These are phyloP conservation scores for Myanophis thanlyinensis DNA, from an alignment of 2,113 vertebrate genomes.

Conservation along the genomic window DNA sequence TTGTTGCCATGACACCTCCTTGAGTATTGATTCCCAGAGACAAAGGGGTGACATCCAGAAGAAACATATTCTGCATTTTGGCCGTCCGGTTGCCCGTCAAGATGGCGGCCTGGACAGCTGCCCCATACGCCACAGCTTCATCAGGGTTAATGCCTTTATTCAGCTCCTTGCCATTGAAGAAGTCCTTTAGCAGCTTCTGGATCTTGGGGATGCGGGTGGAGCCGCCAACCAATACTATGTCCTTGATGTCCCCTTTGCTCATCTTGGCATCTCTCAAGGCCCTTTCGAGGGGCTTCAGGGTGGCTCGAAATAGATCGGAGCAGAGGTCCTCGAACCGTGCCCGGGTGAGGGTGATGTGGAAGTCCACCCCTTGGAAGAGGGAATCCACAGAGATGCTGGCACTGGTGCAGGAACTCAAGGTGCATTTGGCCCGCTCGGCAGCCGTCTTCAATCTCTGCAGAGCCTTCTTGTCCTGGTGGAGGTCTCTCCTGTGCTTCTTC, in stretches of 20 bases:
- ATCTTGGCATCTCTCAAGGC: slow-evolving; percentile 77
- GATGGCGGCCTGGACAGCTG: slow-evolving; percentile 78
- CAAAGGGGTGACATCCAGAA: slow-evolving; percentile 79
- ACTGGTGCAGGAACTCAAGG: slow-evolving; percentile 79
- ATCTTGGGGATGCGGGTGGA: slow-evolving; percentile 83
- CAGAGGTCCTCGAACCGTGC: slow-evolving; percentile 75
- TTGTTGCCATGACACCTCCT: slow-evolving; percentile 78
- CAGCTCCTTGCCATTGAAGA: slow-evolving; percentile 80
- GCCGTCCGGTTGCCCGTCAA: slow-evolving; percentile 78
- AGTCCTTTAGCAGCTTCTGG: slow-evolving; percentile 80
- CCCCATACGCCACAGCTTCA: slow-evolving; percentile 79
- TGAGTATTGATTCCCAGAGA: slow-evolving; percentile 79
- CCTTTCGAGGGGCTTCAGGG: slow-evolving; percentile 77
- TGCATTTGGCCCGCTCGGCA: slow-evolving; percentile 78
- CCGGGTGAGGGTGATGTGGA: slow-evolving; percentile 79
- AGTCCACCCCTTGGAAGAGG: slow-evolving; percentile 77
- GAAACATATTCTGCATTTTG: slow-evolving; percentile 78
- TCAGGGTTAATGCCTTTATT: slow-evolving; percentile 83
- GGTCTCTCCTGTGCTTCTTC: slow-evolving; percentile 79
- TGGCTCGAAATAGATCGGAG: slow-evolving; percentile 68
- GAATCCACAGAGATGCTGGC: slow-evolving; percentile 80
- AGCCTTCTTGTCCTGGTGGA: slow-evolving; percentile 78
- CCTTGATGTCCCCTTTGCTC: slow-evolving; percentile 63
- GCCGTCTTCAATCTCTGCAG: slow-evolving; percentile 77
- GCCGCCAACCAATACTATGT: slow-evolving; percentile 77